A percentile compares a stretch with the other conserved stretches of the same genome.
Conservation (phyloP, 2,797 vertebrate genomes). For the Myripristis murdjan region DNA sequence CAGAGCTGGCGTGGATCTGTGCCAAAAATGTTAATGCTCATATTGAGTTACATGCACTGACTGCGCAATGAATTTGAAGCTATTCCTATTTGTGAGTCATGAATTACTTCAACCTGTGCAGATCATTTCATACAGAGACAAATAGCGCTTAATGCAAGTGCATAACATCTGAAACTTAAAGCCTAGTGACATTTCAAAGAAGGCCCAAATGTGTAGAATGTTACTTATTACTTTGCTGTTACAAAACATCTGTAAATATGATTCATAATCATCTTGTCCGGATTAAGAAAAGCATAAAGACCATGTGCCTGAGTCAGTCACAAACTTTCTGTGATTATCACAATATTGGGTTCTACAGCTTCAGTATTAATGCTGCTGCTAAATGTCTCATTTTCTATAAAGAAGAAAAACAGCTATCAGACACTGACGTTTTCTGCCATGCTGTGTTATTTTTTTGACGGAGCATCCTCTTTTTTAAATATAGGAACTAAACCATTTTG, state of each 20-base stretch:
- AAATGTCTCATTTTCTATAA: neutral
- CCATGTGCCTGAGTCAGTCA: conserved; percentile 22
- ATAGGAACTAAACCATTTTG: neutral
- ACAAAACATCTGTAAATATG: conserved; percentile 51
- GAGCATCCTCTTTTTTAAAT: neutral
- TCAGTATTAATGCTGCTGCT: conserved; percentile 7
- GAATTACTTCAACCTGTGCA: too few species aligned
- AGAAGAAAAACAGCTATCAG: neutral
- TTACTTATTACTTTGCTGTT: conserved; percentile 29
- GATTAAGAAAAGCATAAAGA: conserved; percentile 35
- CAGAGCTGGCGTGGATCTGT: conserved; percentile 2
- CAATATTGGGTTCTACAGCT: conserved; percentile 8
- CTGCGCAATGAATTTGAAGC: neutral
- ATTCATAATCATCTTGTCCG: conserved; percentile 49
- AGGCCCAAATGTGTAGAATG: neutral
- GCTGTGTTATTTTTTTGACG: neutral
- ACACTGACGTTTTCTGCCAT: neutral
- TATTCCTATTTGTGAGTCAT: too few species aligned
- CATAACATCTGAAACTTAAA: neutral
- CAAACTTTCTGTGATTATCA: neutral
- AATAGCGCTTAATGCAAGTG: neutral
- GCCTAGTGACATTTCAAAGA: conserved; percentile 23
- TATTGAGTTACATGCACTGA: conserved; percentile 22
- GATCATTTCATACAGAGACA: neutral
- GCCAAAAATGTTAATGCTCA: conserved; percentile 42